Evolutionary conservation across 1,140 invertebrate genomes (phyloP), one percentile per base, ranked within the genome.

Genomic region (Cydia fagiglandana): DNA sequence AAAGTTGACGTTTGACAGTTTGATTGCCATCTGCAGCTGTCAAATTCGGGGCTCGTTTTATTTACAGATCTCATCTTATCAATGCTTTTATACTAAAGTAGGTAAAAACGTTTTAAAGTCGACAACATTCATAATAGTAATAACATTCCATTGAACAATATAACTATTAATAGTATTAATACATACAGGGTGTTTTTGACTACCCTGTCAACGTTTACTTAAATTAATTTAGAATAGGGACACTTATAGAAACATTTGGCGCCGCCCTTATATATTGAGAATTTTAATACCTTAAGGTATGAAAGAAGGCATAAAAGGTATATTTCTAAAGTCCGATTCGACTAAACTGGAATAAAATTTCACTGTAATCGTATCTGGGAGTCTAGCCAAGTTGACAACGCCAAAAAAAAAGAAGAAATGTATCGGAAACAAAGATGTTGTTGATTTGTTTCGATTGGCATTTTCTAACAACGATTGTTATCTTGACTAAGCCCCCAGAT

Each of bases 71-170:
- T 45, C 13, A 45, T 13, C 12, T 13, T 2, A 12, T 45, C 12
- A 13, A 47, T 47, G 12, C 13, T 47, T 47, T 47, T 47, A 47
- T 47, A 47, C 45, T 15, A 17, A 17, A 17, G 50, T 53, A n/a
- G 15, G 15, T 61, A 24, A 61, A 61, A 70, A 70, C 24, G 7
- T 45, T 68, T 24, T n/a, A 34, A 38, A 34, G 56, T 61, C n/a
- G 17, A 61, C 56, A 61, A 61, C 56, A 61, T 61, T 4, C 56
- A 61, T 61, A 24, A 17, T 70, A 20, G n/a, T 24, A 61, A 17
- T 70, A 70, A 70, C 34, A 70, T 41, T 41, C 66, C 66, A 70
- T 70, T 70, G 66, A 17, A 70, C 28, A 41, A 70, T 70, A 13
- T 15, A 68, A 30, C 28, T 68, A 68, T 68, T 68, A 68, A 34